Percentiles rank a stretch among this genome's conserved stretches.
phyloP scores from a whole-genome alignment of 2,113 vertebrate genomes.

The Zapornia atra region DNA sequence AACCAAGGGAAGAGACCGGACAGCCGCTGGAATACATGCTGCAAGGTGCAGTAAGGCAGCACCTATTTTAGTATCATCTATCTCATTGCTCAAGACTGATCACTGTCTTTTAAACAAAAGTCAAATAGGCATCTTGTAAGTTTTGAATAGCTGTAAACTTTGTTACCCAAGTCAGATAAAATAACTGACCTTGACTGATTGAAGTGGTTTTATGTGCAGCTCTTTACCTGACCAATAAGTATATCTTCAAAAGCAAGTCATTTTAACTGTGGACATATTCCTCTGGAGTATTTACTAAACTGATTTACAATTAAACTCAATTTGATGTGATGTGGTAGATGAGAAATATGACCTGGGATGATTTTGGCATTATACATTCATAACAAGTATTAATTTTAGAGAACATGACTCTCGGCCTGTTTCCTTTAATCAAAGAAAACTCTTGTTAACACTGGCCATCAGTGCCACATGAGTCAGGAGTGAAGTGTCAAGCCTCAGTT shows the following conservation, averaged over 20 bases:
- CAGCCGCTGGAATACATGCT: background rate
- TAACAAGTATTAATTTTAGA: conserved; percentile 12
- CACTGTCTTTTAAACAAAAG: background rate
- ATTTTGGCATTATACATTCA: background rate
- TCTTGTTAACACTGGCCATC: background rate
- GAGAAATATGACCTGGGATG: background rate
- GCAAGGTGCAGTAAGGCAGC: background rate
- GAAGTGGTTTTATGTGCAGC: background rate
- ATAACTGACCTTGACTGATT: background rate
- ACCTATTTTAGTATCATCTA: background rate
- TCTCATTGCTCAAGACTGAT: background rate
- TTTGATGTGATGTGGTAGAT: background rate
- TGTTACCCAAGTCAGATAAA: background rate
- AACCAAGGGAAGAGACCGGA: background rate
- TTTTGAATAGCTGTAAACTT: background rate
- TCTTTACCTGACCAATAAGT: background rate
- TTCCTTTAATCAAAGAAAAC: background rate
- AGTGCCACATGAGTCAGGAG: background rate
- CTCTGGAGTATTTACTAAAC: background rate
- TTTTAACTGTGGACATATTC: background rate
- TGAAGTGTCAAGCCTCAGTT: background rate
- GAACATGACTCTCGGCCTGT: background rate
- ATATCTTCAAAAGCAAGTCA: background rate
- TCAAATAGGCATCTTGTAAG: background rate
- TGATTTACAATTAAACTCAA: conserved; percentile 4